Conservation (phyloP, 1,140 invertebrate species). For the Meloidogyne hapla region DNA sequence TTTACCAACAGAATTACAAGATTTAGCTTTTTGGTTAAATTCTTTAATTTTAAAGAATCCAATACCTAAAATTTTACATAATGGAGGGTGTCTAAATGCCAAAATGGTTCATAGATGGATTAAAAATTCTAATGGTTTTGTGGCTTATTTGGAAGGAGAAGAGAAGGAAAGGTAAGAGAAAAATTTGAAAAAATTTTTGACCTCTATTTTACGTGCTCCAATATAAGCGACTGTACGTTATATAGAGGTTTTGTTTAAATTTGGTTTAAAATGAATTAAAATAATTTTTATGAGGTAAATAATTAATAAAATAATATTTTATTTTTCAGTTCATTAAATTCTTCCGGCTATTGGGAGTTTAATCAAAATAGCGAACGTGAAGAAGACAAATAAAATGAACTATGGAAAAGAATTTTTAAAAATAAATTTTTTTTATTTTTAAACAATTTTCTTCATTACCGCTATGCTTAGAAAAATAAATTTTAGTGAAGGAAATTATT, state of each 20-base stretch:
- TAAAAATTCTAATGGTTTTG: slow-evolving; percentile 1
- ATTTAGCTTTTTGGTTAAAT: slow-evolving; percentile 10
- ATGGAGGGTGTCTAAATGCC: not conserved
- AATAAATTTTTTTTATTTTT: not conserved
- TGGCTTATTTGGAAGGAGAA: not conserved
- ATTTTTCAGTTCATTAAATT: not conserved
- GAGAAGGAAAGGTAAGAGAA: not conserved
- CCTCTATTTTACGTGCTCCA: too few species aligned
- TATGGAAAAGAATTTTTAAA: not conserved
- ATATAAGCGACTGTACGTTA: too few species aligned
- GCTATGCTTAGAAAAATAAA: too few species aligned
- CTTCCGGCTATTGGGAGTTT: not conserved
- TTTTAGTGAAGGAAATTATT: too few species aligned
- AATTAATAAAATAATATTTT: too few species aligned
- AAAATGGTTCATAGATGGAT: not conserved
- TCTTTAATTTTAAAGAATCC: not conserved
- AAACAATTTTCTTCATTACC: not conserved
- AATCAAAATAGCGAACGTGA: slow-evolving; percentile 2
- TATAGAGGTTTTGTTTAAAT: too few species aligned
- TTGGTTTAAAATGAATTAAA: too few species aligned
- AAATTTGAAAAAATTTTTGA: too few species aligned
- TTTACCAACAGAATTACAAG: slow-evolving; percentile 21
- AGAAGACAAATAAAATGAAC: not conserved
- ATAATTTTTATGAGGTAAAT: too few species aligned
- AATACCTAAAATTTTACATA: not conserved